These are phyloP conservation scores for Thereva nobilitata DNA, from an alignment of 2,888 invertebrate genomes.

Conservation along the genomic window DNA sequence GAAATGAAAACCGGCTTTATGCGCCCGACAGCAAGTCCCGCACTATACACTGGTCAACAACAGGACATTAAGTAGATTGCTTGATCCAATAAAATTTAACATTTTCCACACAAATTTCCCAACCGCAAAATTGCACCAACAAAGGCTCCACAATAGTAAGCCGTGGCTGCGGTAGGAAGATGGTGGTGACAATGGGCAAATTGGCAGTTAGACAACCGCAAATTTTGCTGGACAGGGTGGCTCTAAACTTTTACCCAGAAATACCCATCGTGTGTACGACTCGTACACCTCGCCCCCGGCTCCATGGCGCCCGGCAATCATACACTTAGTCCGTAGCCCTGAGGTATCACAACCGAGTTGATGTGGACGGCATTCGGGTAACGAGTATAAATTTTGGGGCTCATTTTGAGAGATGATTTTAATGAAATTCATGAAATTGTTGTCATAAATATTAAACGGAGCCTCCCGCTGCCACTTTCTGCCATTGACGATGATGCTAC, in stretches of 20 bases:
- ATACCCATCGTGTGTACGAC: too few species aligned
- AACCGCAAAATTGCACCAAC: conserved; percentile 31
- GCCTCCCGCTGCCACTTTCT: conserved; percentile 39
- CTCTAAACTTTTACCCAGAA: too few species aligned
- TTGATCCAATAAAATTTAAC: conserved; percentile 35
- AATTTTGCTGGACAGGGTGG: too few species aligned
- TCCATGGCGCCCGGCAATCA: too few species aligned
- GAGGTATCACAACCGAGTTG: conserved; percentile 1
- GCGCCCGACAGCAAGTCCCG: not conserved
- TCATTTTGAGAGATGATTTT: conserved; percentile 46
- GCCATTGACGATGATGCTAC: not conserved
- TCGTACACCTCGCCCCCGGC: too few species aligned
- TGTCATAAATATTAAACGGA: conserved; percentile 53
- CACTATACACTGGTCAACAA: conserved; percentile 4
- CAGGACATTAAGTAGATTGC: conserved; percentile 33
- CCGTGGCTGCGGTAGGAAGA: not conserved
- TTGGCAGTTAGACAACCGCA: conserved; percentile 25
- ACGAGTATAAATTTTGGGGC: conserved; percentile 28
- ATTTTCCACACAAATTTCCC: conserved; percentile 32
- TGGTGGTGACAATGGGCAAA: conserved; percentile 5
- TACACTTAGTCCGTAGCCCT: too few species aligned
- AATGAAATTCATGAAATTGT: conserved; percentile 54
- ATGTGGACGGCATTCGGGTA: conserved; percentile 21
- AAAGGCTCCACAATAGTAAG: conserved; percentile 20
- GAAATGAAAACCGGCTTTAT: conserved; percentile 1